Conservation (phyloP, 2,888 invertebrate species). For the Drosophila rubida region DNA sequence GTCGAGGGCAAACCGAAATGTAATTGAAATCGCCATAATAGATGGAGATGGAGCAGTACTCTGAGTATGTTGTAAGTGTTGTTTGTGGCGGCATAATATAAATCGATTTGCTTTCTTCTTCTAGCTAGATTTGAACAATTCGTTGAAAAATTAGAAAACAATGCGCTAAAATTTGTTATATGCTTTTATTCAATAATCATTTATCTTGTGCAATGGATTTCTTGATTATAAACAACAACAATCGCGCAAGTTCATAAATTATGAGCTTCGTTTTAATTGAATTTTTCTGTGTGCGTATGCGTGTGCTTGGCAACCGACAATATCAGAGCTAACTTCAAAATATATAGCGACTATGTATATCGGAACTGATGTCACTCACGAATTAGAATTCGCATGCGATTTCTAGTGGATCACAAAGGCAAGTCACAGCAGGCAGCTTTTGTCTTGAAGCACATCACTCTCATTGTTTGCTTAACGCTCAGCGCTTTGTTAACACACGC, state of each 20-base stretch:
- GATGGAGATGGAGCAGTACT: background rate
- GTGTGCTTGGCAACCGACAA: background rate
- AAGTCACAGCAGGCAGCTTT: conserved; percentile 49
- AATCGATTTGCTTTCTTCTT: conserved; percentile 61
- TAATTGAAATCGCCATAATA: conserved; percentile 61
- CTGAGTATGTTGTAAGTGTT: conserved; percentile 38
- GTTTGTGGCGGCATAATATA: conserved; percentile 28
- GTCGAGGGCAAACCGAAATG: conserved; percentile 59
- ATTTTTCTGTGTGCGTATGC: background rate
- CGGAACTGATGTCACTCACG: conserved; percentile 4
- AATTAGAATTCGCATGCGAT: background rate
- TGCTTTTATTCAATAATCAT: conserved; percentile 68
- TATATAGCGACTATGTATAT: background rate
- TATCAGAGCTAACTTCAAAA: background rate
- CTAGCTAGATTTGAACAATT: conserved; percentile 54
- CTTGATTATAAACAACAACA: conserved; percentile 63
- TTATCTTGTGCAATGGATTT: conserved; percentile 67
- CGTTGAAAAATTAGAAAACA: conserved; percentile 62
- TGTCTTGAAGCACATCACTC: conserved; percentile 24
- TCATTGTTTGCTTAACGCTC: conserved; percentile 29
- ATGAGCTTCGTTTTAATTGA: conserved; percentile 40
- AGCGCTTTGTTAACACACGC: conserved; percentile 32
- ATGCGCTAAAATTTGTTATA: conserved; percentile 69
- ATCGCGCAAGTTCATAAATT: conserved; percentile 56
- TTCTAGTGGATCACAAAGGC: background rate